A percentile compares a stretch with the other conserved stretches of the same genome.
Conservation (phyloP, 2,888 invertebrate genomes). For the Acrocyrtus sp. region DNA sequence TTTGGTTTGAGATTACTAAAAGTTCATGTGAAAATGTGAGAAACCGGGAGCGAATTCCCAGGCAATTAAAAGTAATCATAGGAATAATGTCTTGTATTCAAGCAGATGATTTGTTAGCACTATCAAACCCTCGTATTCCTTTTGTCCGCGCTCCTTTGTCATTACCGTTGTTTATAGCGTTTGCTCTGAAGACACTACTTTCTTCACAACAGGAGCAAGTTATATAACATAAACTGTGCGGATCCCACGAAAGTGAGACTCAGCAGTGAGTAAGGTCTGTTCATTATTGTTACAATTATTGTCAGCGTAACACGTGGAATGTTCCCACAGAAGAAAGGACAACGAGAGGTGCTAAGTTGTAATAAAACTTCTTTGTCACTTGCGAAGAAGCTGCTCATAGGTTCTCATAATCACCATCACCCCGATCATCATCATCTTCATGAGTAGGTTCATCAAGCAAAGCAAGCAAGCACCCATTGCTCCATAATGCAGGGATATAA, state of each 20-base stretch:
- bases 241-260: constrained; percentile 18
- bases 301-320: constrained; percentile 48
- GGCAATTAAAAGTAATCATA: constrained; percentile 35
- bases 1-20: too few relatives aligned
- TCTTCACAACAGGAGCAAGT: not conserved
- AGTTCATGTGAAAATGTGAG: constrained; percentile 49
- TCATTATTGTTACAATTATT: constrained; percentile 22
- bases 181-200: constrained; percentile 6
- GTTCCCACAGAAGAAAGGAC: constrained; percentile 40
- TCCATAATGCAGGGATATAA: too few relatives aligned
- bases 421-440: constrained; percentile 30
- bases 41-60: constrained; percentile 48
- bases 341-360: constrained; percentile 44
- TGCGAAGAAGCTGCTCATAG: constrained; percentile 5
- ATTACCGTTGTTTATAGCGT: constrained; percentile 48
- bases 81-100: not conserved
- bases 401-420: constrained; percentile 36
- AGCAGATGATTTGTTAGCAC: constrained; percentile 36
- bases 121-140: not conserved
- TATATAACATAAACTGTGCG: not conserved
- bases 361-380: constrained; percentile 45
- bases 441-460: constrained; percentile 32
- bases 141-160: constrained; percentile 39
- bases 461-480: constrained; percentile 41
- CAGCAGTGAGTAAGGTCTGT: constrained; percentile 20